phyloP scores from a whole-genome alignment of 2,113 vertebrate genomes.

The Leptosomus discolor region DNA sequence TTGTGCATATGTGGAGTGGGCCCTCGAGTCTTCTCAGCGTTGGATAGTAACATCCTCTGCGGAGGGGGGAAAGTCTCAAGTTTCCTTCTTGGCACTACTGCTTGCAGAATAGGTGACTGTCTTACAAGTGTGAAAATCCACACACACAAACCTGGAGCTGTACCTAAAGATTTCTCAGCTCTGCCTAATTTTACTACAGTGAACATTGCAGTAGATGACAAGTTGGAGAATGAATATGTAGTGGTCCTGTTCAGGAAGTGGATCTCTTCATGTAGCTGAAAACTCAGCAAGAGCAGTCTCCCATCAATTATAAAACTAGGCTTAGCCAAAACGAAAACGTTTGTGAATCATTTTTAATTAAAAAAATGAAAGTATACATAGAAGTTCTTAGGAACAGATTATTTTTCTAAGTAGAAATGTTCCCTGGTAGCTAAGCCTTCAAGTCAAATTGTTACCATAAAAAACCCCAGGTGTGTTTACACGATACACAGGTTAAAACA shows the following conservation, averaged over 20 bases:
- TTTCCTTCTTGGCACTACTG: background rate
- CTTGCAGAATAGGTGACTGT: background rate
- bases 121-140: background rate
- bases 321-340: background rate
- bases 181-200: conserved; percentile 34
- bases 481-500: background rate
- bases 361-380: background rate
- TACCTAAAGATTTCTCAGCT: conserved; percentile 1
- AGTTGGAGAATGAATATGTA: background rate
- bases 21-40: background rate
- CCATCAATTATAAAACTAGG: background rate
- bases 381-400: background rate
- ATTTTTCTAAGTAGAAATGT: background rate
- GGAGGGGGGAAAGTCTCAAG: background rate
- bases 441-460: background rate
- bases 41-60: background rate
- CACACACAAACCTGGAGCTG: background rate
- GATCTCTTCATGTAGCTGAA: background rate
- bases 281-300: background rate
- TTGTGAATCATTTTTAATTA: background rate
- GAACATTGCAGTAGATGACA: background rate
- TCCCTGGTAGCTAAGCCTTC: background rate
- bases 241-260: background rate
- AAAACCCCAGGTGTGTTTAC: background rate
- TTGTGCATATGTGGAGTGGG: background rate